Conservation (phyloP, 2,888 invertebrate genomes). For the Glyphotaelius pellucidus region DNA sequence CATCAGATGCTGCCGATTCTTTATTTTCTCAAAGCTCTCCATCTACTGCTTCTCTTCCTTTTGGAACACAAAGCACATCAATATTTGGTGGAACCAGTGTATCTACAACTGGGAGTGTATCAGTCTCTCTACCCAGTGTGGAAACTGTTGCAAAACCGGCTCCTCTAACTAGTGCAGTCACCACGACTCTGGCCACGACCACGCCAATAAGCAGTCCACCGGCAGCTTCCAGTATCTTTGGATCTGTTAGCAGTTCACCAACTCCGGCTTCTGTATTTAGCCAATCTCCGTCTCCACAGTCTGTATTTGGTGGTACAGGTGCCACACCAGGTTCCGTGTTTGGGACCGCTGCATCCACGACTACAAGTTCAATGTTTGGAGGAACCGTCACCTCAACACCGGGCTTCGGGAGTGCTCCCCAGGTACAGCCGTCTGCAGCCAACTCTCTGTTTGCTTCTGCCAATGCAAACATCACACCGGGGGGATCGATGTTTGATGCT, state of each 20-base stretch:
- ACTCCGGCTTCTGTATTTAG: constrained; percentile 67
- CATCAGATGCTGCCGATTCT: background rate
- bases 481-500: constrained; percentile 66
- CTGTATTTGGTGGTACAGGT: constrained; percentile 49
- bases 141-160: constrained; percentile 30
- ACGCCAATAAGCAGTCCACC: constrained; percentile 66
- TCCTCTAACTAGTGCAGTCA: constrained; percentile 45
- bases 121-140: background rate
- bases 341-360: constrained; percentile 51
- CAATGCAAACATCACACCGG: constrained; percentile 56
- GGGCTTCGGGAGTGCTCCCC: constrained; percentile 15
- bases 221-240: constrained; percentile 61
- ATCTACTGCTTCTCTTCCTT: constrained; percentile 35
- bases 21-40: constrained; percentile 17
- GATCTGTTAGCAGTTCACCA: constrained; percentile 67
- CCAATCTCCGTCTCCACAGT: constrained; percentile 24
- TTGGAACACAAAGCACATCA: constrained; percentile 61
- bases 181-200: constrained; percentile 64
- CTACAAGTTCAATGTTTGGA: constrained; percentile 62
- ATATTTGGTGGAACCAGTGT: constrained; percentile 66
- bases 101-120: constrained; percentile 56
- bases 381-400: constrained; percentile 29
- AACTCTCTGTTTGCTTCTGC: constrained; percentile 59
- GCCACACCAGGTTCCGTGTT: constrained; percentile 67
- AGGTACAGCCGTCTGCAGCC: constrained; percentile 43